Conservation (phyloP, 2,888 invertebrate species). For the Cerastis rubricosa region DNA sequence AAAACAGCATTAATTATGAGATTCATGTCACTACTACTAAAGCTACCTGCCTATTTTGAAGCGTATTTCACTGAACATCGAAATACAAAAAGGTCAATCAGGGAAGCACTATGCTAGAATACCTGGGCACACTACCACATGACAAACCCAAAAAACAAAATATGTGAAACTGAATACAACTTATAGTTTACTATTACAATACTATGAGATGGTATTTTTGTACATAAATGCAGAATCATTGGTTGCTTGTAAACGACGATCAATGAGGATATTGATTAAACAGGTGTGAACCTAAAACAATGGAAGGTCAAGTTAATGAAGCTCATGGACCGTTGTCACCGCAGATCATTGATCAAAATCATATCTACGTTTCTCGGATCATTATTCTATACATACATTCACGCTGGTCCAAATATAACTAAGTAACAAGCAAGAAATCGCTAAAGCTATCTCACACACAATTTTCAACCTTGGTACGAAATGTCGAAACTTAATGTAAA, state of each 20-base stretch:
- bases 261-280: conserved; percentile 28
- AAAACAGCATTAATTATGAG: conserved; percentile 16
- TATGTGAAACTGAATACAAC: conserved; percentile 46
- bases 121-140: conserved; percentile 42
- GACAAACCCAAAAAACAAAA: conserved; percentile 40
- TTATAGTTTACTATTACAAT: conserved; percentile 24
- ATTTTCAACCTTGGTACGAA: background rate
- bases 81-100: conserved; percentile 45
- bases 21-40: conserved; percentile 26
- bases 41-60: conserved; percentile 37
- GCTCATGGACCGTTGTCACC: background rate
- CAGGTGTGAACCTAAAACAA: conserved; percentile 52
- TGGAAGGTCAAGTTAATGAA: conserved; percentile 30
- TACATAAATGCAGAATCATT: conserved; percentile 13
- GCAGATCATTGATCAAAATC: background rate
- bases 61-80: conserved; percentile 24
- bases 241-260: conserved; percentile 32
- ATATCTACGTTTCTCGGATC: background rate
- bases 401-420: background rate
- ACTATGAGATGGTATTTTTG: conserved; percentile 21
- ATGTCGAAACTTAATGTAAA: background rate
- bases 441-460: background rate
- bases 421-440: background rate
- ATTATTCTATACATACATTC: background rate
- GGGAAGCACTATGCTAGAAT: conserved; percentile 49